phyloP scores from a whole-genome alignment of 1,140 invertebrate genomes.

The Pollicipes pollicipes region DNA sequence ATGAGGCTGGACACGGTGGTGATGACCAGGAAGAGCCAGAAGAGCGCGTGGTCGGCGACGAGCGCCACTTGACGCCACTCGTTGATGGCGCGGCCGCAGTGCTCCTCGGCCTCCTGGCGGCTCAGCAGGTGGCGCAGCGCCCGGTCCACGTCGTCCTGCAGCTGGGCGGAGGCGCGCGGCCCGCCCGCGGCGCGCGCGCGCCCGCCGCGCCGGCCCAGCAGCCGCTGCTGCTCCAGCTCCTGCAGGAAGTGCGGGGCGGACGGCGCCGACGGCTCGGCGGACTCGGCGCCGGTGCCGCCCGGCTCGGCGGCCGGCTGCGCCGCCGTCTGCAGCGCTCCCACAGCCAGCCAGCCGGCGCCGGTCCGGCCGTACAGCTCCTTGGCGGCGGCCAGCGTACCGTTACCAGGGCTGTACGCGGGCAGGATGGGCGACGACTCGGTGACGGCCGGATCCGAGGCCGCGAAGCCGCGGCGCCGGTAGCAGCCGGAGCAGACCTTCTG shows the following conservation, averaged over 20 bases:
- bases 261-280: slow-evolving; percentile 29
- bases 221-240: slow-evolving; percentile 19
- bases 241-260: slow-evolving; percentile 32
- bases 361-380: slow-evolving; percentile 9
- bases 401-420: slow-evolving; percentile 10
- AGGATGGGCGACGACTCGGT: slow-evolving; percentile 16
- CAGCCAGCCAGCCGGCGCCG: slow-evolving; percentile 22
- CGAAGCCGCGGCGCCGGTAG: background rate
- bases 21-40: slow-evolving; percentile 37
- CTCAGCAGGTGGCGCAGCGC: slow-evolving; percentile 22
- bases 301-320: slow-evolving; percentile 26
- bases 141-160: slow-evolving; percentile 23
- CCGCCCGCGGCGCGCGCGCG: slow-evolving; percentile 9
- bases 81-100: slow-evolving; percentile 15
- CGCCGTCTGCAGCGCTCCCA: slow-evolving; percentile 21
- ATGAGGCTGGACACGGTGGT: slow-evolving; percentile 32
- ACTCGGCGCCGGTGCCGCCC: slow-evolving; percentile 36
- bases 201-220: slow-evolving; percentile 12
- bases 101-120: slow-evolving; percentile 25
- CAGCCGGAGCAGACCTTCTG: background rate
- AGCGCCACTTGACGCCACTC: slow-evolving; percentile 28
- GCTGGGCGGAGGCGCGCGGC: no score
- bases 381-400: slow-evolving; percentile 4
- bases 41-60: slow-evolving; percentile 36
- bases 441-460: background rate